These are phyloP conservation scores for Reticulitermes lucifugus DNA, from an alignment of 2,888 invertebrate genomes.

Conservation along the genomic window DNA sequence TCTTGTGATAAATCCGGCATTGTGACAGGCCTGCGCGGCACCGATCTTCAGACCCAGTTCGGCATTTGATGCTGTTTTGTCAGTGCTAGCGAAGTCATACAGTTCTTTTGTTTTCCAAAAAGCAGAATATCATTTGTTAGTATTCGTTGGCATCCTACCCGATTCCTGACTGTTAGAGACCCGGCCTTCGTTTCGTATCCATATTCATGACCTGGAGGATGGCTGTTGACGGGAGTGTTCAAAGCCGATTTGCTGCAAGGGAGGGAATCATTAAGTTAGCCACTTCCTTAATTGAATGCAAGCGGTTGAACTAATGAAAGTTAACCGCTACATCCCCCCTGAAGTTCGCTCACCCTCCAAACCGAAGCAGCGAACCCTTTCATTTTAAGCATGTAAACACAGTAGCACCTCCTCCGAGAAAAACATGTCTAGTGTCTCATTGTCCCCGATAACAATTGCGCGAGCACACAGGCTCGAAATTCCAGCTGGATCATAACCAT, in stretches of 20 bases:
- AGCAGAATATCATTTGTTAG: too few relatives aligned
- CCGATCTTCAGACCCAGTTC: too few relatives aligned
- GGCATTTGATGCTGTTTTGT: too few relatives aligned
- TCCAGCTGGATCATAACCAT: too few relatives aligned
- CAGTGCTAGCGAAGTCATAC: too few relatives aligned
- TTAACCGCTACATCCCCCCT: conserved; percentile 35
- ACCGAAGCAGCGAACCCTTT: conserved; percentile 12
- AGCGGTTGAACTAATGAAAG: conserved; percentile 40
- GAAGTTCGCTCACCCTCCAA: not conserved
- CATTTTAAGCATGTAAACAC: conserved; percentile 39
- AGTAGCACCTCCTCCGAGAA: not conserved
- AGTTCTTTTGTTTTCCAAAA: too few relatives aligned
- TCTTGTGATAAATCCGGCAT: too few relatives aligned
- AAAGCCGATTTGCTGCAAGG: conserved; percentile 34
- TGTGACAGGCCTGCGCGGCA: too few relatives aligned
- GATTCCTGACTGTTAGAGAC: not conserved
- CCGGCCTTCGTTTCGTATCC: not conserved
- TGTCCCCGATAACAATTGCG: not conserved
- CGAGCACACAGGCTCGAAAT: too few relatives aligned
- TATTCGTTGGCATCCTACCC: not conserved
- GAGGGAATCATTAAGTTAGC: conserved; percentile 39
- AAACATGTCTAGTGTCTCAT: not conserved
- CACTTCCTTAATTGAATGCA: conserved; percentile 41
- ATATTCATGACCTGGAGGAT: conserved; percentile 22
- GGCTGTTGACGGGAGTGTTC: conserved; percentile 3